phyloP scores from a whole-genome alignment of 23 tunicate species.

The Botrylloides violaceus region DNA sequence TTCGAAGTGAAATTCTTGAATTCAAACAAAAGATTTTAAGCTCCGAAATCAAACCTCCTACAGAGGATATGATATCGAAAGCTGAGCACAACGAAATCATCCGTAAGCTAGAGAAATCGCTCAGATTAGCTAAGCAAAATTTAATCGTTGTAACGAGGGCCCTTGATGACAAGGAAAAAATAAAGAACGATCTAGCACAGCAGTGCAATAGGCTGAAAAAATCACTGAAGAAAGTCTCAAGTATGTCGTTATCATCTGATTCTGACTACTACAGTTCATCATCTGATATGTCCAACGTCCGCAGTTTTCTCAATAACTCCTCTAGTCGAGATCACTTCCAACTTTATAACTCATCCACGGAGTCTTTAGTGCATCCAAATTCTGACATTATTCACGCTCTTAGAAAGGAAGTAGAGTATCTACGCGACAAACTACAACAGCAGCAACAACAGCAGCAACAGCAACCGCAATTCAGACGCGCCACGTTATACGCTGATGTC shows the following conservation, averaged over 20 bases:
- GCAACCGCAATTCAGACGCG: background rate
- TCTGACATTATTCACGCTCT: background rate
- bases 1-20: constrained; percentile 5
- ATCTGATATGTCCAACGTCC: background rate
- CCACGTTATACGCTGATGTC: too few relatives aligned
- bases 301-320: background rate
- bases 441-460: background rate
- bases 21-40: background rate
- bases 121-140: constrained; percentile 41
- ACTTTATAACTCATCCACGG: constrained; percentile 1
- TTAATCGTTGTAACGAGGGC: constrained; percentile 37
- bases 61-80: constrained; percentile 11
- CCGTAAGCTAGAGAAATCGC: constrained; percentile 5
- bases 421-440: background rate
- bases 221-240: constrained; percentile 30
- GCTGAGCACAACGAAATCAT: background rate
- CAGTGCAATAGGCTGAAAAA: constrained; percentile 33
- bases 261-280: background rate
- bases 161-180: constrained; percentile 34
- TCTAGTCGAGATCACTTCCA: background rate
- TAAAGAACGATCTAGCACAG: constrained; percentile 30
- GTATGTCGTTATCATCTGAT: constrained; percentile 4
- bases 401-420: background rate
- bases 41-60: background rate
- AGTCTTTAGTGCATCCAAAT: background rate